phyloP scores from a whole-genome alignment of 2,888 invertebrate species.

The Julus scandinavius region DNA sequence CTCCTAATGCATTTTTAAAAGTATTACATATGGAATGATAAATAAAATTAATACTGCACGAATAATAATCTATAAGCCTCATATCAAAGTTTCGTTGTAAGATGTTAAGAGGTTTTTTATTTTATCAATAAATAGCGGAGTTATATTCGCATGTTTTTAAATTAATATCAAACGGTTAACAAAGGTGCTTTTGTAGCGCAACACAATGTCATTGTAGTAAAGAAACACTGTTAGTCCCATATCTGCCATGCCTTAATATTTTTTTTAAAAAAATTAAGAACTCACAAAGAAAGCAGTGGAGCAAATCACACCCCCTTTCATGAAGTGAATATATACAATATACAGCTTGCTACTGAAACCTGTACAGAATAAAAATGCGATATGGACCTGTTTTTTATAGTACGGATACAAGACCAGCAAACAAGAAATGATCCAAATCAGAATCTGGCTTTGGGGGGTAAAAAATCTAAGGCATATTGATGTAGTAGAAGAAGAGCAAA shows the following conservation, averaged over 20 bases:
- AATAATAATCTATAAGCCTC: too few relatives aligned
- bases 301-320: background rate
- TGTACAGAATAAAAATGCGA: background rate
- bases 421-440: background rate
- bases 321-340: background rate
- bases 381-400: background rate
- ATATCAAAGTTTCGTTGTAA: too few relatives aligned
- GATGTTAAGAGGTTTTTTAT: too few relatives aligned
- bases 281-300: background rate
- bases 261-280: background rate
- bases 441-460: background rate
- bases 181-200: too few relatives aligned
- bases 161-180: too few relatives aligned
- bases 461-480: constrained; percentile 14
- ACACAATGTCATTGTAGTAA: too few relatives aligned
- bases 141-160: too few relatives aligned
- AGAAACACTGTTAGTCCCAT: too few relatives aligned
- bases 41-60: too few relatives aligned
- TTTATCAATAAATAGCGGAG: too few relatives aligned
- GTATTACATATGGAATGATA: too few relatives aligned
- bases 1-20: too few relatives aligned
- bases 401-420: background rate
- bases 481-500: background rate
- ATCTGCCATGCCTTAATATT: background rate
- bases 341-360: background rate